Conservation (phyloP, 2,797 vertebrate genomes). For the Petrocephalus sullivani region DNA sequence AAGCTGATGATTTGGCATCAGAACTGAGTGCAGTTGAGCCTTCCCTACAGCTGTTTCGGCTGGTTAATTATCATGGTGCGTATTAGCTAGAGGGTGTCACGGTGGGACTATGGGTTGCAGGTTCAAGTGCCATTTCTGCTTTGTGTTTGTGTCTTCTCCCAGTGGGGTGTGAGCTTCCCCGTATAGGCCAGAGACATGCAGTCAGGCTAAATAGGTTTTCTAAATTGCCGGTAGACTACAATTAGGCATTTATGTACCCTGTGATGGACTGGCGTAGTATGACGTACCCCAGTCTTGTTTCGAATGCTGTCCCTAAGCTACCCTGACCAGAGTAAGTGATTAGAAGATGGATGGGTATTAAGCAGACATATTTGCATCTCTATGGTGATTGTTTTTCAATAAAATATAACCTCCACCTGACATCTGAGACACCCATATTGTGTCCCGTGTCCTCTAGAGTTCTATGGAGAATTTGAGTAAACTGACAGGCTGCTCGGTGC, state of each 20-base stretch:
- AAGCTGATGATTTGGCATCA: background rate
- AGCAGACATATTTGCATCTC: background rate
- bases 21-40: background rate
- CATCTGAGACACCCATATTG: background rate
- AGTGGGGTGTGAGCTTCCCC: background rate
- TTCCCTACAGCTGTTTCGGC: background rate
- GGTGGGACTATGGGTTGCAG: background rate
- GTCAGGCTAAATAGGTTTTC: background rate
- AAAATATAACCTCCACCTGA: background rate
- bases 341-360: background rate
- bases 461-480: slow-evolving; percentile 71
- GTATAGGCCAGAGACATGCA: background rate
- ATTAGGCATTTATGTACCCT: background rate
- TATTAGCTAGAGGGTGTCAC: background rate
- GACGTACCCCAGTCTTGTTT: background rate
- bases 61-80: background rate
- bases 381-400: background rate
- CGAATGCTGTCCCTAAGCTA: background rate
- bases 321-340: background rate
- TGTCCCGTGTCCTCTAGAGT: slow-evolving; percentile 52
- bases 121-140: background rate
- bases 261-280: background rate
- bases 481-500: slow-evolving; percentile 66
- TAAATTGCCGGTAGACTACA: background rate
- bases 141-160: background rate